Conservation (phyloP, 2,113 vertebrate species). For the Elaphurus davidianus region DNA sequence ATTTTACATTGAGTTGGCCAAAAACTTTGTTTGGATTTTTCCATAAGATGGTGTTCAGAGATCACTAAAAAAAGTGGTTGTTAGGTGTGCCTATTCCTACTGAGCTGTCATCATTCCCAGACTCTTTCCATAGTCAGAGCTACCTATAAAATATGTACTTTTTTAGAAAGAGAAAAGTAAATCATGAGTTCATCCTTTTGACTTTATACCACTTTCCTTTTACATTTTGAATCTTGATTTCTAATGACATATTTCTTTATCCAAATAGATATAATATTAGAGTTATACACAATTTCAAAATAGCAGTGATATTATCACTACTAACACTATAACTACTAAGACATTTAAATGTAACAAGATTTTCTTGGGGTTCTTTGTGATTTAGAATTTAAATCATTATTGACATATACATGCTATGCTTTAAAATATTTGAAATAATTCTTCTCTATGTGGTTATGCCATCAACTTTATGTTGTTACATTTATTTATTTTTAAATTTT, state of each 20-base stretch:
- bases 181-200: not conserved
- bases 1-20: not conserved
- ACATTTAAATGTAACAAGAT: not conserved
- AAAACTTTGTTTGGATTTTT: not conserved
- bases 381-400: not conserved
- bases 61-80: not conserved
- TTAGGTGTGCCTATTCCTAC: not conserved
- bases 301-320: not conserved
- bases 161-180: not conserved
- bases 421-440: constrained; percentile 1
- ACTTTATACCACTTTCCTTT: not conserved
- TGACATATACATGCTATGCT: not conserved
- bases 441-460: not conserved
- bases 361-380: not conserved
- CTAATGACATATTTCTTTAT: not conserved
- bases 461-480: not conserved
- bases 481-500: not conserved
- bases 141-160: not conserved
- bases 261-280: not conserved
- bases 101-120: not conserved
- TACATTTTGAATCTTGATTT: not conserved
- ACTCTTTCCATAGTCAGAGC: not conserved
- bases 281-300: not conserved
- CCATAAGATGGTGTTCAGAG: not conserved
- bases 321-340: not conserved